Percentiles rank a stretch among this genome's conserved stretches.
These are phyloP conservation scores for Melinaea menophilus DNA, from an alignment of 2,888 invertebrate genomes.

Conservation along the genomic window DNA sequence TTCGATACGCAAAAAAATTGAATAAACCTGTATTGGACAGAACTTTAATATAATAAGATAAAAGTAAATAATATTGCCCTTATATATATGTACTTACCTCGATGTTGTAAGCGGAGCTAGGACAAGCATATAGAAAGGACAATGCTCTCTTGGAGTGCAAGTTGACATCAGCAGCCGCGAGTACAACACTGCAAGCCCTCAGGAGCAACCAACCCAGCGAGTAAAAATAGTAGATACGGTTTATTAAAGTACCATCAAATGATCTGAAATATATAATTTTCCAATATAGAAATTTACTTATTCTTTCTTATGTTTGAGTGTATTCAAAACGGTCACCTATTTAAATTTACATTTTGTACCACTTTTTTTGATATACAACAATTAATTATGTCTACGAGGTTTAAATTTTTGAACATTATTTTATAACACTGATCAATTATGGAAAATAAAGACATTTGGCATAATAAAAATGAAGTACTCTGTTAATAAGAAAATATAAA, in stretches of 20 bases:
- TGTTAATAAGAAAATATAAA: no score
- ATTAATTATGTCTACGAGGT: neutral
- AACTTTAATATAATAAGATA: no score
- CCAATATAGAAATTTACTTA: neutral
- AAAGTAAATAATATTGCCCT: no score
- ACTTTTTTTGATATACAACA: neutral
- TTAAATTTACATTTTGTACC: no score
- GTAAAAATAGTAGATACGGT: slow-evolving; percentile 79
- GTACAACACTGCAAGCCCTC: slow-evolving; percentile 79
- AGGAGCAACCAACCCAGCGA: slow-evolving; percentile 81
- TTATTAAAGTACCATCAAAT: slow-evolving; percentile 47
- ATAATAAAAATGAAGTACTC: no score
- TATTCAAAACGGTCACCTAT: neutral
- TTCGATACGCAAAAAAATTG: no score
- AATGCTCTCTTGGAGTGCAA: slow-evolving; percentile 74
- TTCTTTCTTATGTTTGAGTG: no score
- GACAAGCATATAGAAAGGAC: slow-evolving; percentile 61
- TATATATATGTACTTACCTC: slow-evolving; percentile 62
- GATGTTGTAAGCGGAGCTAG: slow-evolving; percentile 73
- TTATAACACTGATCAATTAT: no score
- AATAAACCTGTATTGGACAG: no score
- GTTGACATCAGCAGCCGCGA: slow-evolving; percentile 78
- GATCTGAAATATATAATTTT: slow-evolving; percentile 34
- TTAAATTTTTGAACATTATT: no score
- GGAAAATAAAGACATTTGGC: no score